Evolutionary conservation across 2,113 vertebrate species (phyloP).

Genomic region (Semnornis frantzii): DNA sequence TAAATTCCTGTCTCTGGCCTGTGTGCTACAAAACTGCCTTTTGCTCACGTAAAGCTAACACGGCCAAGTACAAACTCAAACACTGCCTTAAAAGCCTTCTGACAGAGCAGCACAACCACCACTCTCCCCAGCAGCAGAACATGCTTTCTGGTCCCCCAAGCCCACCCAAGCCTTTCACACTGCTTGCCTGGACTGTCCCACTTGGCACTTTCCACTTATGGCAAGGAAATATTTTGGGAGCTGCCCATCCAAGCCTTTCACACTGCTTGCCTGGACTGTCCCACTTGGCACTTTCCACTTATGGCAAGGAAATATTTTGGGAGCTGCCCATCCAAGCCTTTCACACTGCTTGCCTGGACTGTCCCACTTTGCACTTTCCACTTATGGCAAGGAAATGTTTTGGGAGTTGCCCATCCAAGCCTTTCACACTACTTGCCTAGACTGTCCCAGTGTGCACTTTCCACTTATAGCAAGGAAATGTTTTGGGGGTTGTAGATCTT

Average conservation of each 20-base stretch:
- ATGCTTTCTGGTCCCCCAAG: background rate
- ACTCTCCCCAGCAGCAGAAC: rapidly evolving
- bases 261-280: background rate
- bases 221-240: background rate
- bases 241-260: background rate
- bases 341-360: background rate
- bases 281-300: background rate
- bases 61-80: background rate
- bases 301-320: background rate
- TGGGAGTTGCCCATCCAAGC: background rate
- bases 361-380: background rate
- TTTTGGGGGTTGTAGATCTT: too few species aligned
- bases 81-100: background rate
- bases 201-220: background rate
- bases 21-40: background rate
- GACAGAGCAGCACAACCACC: background rate
- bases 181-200: background rate
- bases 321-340: background rate
- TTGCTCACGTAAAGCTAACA: slow-evolving; percentile 9
- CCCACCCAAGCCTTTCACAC: background rate
- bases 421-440: background rate
- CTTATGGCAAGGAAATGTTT: background rate
- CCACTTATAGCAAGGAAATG: background rate
- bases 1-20: background rate
- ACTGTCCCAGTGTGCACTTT: background rate